Evolutionary conservation across 2,888 invertebrate genomes (phyloP), one percentile per base, ranked within the genome.

Genomic region (Thera obeliscata): DNA sequence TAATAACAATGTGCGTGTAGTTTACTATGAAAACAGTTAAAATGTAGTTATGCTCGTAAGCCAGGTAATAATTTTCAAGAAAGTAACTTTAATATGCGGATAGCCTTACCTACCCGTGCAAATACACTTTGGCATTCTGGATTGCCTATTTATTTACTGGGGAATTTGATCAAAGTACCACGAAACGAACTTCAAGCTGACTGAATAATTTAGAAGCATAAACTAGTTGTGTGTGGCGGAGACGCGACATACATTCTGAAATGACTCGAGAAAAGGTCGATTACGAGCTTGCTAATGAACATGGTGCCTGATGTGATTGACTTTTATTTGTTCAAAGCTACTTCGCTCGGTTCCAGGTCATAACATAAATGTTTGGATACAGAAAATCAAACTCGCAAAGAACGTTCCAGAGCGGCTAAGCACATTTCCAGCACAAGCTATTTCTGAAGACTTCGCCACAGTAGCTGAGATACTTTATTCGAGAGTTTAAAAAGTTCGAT

Each of bases 161-260:
- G 64, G 64, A 69, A 69, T 72, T 69, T 72, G 73, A 75, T 73
- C 72, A 71, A 66, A 75, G 70, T 68, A 73, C 57, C 65, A 67
- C 72, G 67, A 69, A 67, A 67, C 64, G 63, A 73, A 69, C 61
- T 72, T 69, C 66, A 70, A 22, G 58, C 72, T 58, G 67, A 72
- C 76, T 82, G 80, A 82, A 82, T 81, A 80, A 81, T 82, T 80
- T 77, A 70, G 71, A 73, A 73, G 78, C 72, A 74, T 77, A 76
- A 79, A 79, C 78, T 81, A 78, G 78, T 75, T 78, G 74, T 75
- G 76, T 81, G 76, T 74, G 73, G 70, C 64, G 66, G 71, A 73
- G 75, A 74, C 72, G 71, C 76, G 74, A 69, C 75, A 76, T 74
- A 74, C 62, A 79, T 76, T 73, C 76, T 71, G 69, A 78, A 77